These are phyloP conservation scores for Oncorhynchus kisutch DNA, from an alignment of 2,113 vertebrate genomes.

Conservation along the genomic window DNA sequence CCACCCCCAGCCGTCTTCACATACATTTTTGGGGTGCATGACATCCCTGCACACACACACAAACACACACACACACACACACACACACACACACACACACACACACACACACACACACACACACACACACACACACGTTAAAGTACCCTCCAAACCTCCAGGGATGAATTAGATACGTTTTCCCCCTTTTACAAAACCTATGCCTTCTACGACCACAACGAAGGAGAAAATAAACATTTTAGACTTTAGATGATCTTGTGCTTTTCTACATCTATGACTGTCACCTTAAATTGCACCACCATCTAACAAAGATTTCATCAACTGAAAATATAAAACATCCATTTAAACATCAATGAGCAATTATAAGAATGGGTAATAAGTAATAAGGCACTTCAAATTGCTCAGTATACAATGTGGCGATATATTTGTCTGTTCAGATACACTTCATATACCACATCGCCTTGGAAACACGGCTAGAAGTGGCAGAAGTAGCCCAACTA, in stretches of 20 bases:
- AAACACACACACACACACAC: constrained; percentile 9
- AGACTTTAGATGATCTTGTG: not conserved
- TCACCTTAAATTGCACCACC: not conserved
- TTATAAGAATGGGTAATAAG: constrained; percentile 37
- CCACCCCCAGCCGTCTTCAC: too few relatives aligned
- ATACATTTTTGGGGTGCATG: too few relatives aligned
- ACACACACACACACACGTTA: not conserved
- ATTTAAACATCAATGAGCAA: constrained; percentile 56
- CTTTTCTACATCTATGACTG: constrained; percentile 15
- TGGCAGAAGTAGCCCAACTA: not conserved
- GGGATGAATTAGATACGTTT: constrained; percentile 5
- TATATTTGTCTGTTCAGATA: constrained; percentile 13
- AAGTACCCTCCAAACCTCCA: constrained; percentile 20
- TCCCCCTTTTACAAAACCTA: not conserved
- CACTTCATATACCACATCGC: not conserved
- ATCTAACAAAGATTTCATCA: not conserved
- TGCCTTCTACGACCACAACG: not conserved
- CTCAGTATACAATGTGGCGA: constrained; percentile 69
- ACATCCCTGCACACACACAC: constrained; percentile 9
- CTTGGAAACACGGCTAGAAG: not conserved
- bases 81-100: constrained; percentile 27
- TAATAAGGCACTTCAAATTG: constrained; percentile 74
- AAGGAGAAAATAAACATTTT: not conserved
- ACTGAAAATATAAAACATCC: constrained; percentile 2
- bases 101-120: constrained; percentile 11